Base-by-base conservation (phyloP, 2,113 vertebrate species). In the Pycnonotus jocosus region DNA sequence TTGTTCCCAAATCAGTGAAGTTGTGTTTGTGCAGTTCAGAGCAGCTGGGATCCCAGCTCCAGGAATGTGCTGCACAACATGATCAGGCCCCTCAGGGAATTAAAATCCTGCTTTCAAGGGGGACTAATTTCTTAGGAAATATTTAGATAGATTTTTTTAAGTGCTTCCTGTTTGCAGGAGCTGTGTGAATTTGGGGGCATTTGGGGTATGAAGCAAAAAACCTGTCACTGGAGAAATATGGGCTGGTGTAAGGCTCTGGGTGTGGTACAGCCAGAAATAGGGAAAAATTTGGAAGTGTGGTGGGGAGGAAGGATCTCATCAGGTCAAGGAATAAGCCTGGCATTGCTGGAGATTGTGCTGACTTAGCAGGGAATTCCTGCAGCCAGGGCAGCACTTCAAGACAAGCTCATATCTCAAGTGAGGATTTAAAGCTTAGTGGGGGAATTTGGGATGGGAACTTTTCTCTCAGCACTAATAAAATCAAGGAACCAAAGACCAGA, bases 101-200 rank as follows among this genome's bases (percentile, higher is more conserved):
- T 45, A 5, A 65, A 77, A 7, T 31, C 0, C 0, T 23, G 4
- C 7, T 76, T 57, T 57, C 9, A 2, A 7, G 5, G 24, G 9
- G 7, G 1, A 5, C 6, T 57, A 0, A 61, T 66, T 91, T 70
- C 54, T 51, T 54, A 64, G 51, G 53, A 85, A 68, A 38, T 38
- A 9, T 5, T 81, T 15, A 35, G 68, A 60, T 15, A 12, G 15
- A 9, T 20, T 40, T 22, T 72, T 58, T 54, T 4, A 56, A 91
- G 51, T 18, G 21, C 31, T 66, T 50, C 1, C 1, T 64, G 44
- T 58, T 51, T 48, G 28, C 61, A 19, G 40, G 30, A 50, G 48
- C 70, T 28, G 13, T 28, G 50, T 48, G 82, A 28, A 33, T 48
- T 24, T 19, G 8, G 15, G 28, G 14, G 3, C 2, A 2, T 4